Percentiles rank a stretch among this genome's conserved stretches.
These are phyloP conservation scores for Brachionus paranguensis DNA, from an alignment of 1,140 invertebrate species.

Conservation along the genomic window DNA sequence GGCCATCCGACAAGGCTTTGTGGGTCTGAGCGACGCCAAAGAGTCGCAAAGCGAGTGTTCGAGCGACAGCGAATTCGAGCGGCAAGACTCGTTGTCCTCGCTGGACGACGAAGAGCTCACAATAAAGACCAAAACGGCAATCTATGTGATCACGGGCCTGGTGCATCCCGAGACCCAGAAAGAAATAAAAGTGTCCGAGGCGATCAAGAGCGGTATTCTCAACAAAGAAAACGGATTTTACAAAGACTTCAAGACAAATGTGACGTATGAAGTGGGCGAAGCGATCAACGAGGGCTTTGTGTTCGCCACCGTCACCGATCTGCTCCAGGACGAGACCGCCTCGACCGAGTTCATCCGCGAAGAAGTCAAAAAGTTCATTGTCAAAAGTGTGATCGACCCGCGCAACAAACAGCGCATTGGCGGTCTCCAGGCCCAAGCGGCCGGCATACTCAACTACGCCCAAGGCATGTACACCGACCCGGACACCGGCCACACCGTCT, in stretches of 20 bases:
- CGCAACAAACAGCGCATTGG: neutral
- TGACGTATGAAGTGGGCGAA: constrained; percentile 36
- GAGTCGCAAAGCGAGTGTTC: neutral
- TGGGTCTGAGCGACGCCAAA: neutral
- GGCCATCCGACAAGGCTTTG: neutral
- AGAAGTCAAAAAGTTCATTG: constrained; percentile 24
- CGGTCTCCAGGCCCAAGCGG: constrained; percentile 35
- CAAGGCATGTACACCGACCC: constrained; percentile 39
- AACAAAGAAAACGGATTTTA: constrained; percentile 38
- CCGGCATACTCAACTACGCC: constrained; percentile 38
- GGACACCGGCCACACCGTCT: neutral
- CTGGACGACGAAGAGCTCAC: constrained; percentile 41
- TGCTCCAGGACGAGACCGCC: neutral
- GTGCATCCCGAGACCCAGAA: constrained; percentile 38
- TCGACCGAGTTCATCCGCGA: constrained; percentile 24
- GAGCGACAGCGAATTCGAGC: neutral
- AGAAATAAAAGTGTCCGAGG: constrained; percentile 40
- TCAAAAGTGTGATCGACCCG: constrained; percentile 40
- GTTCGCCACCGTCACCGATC: constrained; percentile 36
- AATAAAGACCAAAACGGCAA: constrained; percentile 39
- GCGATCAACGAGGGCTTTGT: constrained; percentile 40
- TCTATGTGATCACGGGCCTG: constrained; percentile 39
- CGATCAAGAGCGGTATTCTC: constrained; percentile 33
- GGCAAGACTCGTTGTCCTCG: constrained; percentile 11
- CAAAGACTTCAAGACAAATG: constrained; percentile 27